Base-by-base conservation (phyloP, 2,797 vertebrate species). In the Pipistrellus nathusii region DNA sequence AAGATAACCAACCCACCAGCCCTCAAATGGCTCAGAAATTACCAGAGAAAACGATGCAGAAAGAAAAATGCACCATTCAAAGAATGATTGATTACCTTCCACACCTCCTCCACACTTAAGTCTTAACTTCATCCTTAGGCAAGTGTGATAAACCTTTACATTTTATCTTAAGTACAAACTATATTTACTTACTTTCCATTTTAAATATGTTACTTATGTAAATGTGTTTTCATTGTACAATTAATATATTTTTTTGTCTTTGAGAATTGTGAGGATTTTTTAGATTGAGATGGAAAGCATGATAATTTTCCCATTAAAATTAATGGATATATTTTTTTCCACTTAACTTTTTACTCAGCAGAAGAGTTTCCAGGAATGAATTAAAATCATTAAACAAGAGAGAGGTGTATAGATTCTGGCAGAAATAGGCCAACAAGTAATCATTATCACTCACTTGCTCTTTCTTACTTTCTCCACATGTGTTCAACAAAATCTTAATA, bases 261-360 rank as follows among this genome's bases (percentile, higher is more conserved):
- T 90, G 53, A 80, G 83, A 76, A 75, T 30, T 85, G 30, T 69
- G 35, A 88, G 3, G 23, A 30, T 76, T 53, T 51, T 88, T 68
- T 72, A 55, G 41, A 30, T 80, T 75, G 64, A 76, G 20, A 71
- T 64, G 35, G 32, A 68, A 44, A 38, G 27, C 18, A 64, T 78
- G 27, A 48, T 41, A 90, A 62, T 75, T 91, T 95, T 94, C 66
- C 71, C 59, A 57, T 51, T 94, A 64, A 85, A 88, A 75, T 21
- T 53, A 85, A 90, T 84, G 66, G 44, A 78, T 57, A 53, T 75
- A 35, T 9, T 8, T 53, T 64, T 77, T 62, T 27, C 62, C 14
- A 44, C 66, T 76, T 84, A 88, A 55, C 14, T 92, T 93, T 93
- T 87, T 27, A 59, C 69, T 90, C 48, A 75, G 32, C 72, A 72